Evolutionary conservation across 2,888 invertebrate species (phyloP), one percentile per base, ranked within the genome.

Genomic region (Drosophila austrosaltans): DNA sequence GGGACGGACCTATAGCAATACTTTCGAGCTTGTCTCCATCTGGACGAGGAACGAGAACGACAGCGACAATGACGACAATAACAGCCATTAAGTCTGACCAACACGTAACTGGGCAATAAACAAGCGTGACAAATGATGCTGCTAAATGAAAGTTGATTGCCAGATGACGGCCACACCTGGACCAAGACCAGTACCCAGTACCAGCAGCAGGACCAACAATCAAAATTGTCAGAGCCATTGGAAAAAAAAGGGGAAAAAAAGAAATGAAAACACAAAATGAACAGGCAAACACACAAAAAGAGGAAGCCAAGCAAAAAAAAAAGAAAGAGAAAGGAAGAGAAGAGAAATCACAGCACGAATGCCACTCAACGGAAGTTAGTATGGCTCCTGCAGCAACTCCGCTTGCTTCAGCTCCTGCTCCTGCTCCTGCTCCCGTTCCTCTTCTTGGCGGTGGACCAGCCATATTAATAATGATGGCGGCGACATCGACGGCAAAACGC

Each of bases 71-170:
- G 61, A 62, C 62, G 77, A 83, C 85, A 85, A 83, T 83, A 83
- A 81, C 83, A 83, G 75, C 79, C 83, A 83, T 85, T 85, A 81
- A 85, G 77, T 78, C 70, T 78, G 85, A 71, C 81, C 83, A 83
- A 76, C 83, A 83, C 83, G 85, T 83, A 83, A 80, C 81, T 75
- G 82, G 83, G 83, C 83, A 84, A 89, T 88, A 90, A 90, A 90
- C 82, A 90, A 87, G 86, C 89, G 90, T 91, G 91, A 91, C 91
- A 91, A 91, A 91, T 91, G 91, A 91, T 91, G 90, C 90, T 90
- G 90, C 91, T 91, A 91, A 91, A 91, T 91, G 91, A 89, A 90
- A 90, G 91, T 91, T 91, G 91, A 91, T 91, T 91, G 91, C 91
- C 87, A 87, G 87, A 78, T 83, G 83, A 83, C 83, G 80, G 79